A percentile compares a stretch with the other conserved stretches of the same genome.
Evolutionary conservation across 35 echinoderm and acorn worm genomes (phyloP).

Genomic region (Apostichopus japonicus): DNA sequence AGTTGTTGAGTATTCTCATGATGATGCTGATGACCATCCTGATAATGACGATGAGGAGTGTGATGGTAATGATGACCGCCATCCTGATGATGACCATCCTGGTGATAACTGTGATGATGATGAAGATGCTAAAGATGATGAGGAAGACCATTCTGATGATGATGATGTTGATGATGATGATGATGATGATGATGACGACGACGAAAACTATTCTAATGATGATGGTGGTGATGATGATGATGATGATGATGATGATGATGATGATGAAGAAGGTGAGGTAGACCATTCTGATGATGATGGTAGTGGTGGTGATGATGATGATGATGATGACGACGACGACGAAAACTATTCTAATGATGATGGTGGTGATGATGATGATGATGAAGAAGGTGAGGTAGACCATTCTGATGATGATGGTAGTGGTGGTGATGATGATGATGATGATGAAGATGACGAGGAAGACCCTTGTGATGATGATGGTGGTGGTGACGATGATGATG

Average conservation of each 20-base stretch:
- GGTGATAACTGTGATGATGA: not conserved
- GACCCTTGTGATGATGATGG: not conserved
- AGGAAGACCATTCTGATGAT: not conserved
- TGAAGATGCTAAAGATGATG: not conserved
- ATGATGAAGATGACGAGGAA: not conserved
- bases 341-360: no score
- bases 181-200: not conserved
- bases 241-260: no score
- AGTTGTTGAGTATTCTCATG: no score
- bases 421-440: not conserved
- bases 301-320: not conserved
- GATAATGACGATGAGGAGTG: no score
- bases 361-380: not conserved
- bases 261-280: no score
- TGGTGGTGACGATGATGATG: not conserved
- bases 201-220: not conserved
- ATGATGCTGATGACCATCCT: no score
- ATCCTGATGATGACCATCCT: not conserved
- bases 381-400: not conserved
- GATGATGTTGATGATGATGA: not conserved
- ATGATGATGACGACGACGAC: no score
- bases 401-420: not conserved
- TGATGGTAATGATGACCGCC: no score
- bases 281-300: not conserved
- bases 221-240: not conserved